phyloP scores from a whole-genome alignment of 2,888 invertebrate genomes.

The Drosophila meridiana region DNA sequence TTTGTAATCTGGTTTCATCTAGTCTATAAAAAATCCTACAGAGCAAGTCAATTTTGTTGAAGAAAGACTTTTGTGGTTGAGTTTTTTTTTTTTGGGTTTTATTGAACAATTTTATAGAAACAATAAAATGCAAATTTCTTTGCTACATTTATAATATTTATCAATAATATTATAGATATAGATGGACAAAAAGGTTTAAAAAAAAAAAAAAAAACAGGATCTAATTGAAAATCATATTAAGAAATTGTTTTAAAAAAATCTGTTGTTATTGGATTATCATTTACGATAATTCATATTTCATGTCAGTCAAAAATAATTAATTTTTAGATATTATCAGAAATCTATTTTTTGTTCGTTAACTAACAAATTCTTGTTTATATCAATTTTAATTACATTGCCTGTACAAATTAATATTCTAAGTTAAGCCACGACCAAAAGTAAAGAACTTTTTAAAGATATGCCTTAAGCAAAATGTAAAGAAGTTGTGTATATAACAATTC shows the following conservation, averaged over 20 bases:
- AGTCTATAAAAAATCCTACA: neutral
- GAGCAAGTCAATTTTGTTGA: neutral
- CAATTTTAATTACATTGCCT: neutral
- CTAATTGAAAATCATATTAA: neutral
- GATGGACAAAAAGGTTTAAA: neutral
- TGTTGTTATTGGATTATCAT: neutral
- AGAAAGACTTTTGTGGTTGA: neutral
- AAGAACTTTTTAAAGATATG: neutral
- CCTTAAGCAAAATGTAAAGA: neutral
- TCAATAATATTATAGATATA: neutral
- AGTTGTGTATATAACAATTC: neutral
- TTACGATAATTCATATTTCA: neutral
- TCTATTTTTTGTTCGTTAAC: neutral
- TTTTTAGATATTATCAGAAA: neutral
- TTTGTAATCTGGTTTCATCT: neutral
- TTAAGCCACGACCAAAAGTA: neutral
- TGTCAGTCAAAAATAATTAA: neutral
- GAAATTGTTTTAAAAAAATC: neutral
- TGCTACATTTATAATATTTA: constrained; percentile 1
- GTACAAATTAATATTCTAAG: neutral
- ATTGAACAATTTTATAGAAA: constrained; percentile 20
- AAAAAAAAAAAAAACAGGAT: neutral
- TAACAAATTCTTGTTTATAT: neutral
- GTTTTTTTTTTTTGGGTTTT: constrained; percentile 1
- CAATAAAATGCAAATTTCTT: constrained; percentile 2